phyloP scores from a whole-genome alignment of 2,113 vertebrate species.

The Ranitomeya variabilis region DNA sequence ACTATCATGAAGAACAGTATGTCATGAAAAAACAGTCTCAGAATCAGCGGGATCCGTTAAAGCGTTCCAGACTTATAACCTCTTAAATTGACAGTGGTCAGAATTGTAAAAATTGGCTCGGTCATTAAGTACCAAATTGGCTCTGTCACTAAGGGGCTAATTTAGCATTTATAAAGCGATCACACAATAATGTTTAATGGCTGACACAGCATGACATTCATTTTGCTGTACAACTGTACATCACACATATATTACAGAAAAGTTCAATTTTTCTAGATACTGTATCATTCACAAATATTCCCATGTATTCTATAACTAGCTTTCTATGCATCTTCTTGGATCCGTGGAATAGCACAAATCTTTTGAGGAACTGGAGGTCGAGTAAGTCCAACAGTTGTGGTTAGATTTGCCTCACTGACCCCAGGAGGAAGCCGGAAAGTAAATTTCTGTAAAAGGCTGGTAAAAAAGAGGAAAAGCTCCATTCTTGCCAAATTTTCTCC shows the following conservation, averaged over 20 bases:
- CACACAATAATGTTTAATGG: no score
- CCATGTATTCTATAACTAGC: not conserved
- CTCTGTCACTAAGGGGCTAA: no score
- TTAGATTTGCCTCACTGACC: not conserved
- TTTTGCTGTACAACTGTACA: not conserved
- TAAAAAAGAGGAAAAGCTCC: constrained; percentile 17
- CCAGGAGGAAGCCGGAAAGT: not conserved
- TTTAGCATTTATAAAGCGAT: no score
- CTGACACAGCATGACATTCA: not conserved
- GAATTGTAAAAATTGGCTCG: no score
- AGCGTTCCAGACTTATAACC: no score
- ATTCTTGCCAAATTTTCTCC: constrained; percentile 19
- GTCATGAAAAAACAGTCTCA: no score
- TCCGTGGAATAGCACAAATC: not conserved
- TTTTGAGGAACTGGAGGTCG: not conserved
- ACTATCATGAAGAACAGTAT: no score
- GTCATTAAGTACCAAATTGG: no score
- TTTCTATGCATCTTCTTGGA: not conserved
- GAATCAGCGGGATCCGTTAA: no score
- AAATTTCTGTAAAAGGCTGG: not conserved
- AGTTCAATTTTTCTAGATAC: not conserved
- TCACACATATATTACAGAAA: not conserved
- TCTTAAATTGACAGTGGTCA: no score
- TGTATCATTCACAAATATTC: not conserved
- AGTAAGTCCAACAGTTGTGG: not conserved